Evolutionary conservation across 2,113 vertebrate genomes (phyloP).

Genomic region (Girardinichthys multiradiatus): DNA sequence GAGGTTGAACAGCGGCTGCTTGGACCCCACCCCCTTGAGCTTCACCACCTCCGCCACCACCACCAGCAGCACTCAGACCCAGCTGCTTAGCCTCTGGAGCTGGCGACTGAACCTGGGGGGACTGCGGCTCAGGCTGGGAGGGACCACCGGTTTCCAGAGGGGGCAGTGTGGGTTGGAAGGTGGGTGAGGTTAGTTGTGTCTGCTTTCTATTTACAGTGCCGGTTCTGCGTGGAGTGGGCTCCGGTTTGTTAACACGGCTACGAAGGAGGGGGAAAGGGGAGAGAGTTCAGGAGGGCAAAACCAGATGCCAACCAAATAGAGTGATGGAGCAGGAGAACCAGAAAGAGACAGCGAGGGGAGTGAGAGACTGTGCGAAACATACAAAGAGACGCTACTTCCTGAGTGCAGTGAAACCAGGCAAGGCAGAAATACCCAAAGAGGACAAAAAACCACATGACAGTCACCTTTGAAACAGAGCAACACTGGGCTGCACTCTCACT

Average conservation of each 20-base stretch:
- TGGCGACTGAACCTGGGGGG: constrained; percentile 56
- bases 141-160: constrained; percentile 81
- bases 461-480: constrained; percentile 40
- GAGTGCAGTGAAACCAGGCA: constrained; percentile 37
- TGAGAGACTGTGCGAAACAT: constrained; percentile 29
- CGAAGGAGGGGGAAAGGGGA: constrained; percentile 76
- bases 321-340: constrained; percentile 34
- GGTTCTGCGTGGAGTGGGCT: constrained; percentile 86
- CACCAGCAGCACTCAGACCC: constrained; percentile 63
- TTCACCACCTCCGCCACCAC: constrained; percentile 62
- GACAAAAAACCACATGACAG: constrained; percentile 49
- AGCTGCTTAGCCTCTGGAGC: constrained; percentile 80
- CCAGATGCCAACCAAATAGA: constrained; percentile 59
- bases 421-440: constrained; percentile 48
- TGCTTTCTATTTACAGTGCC: constrained; percentile 93
- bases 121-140: constrained; percentile 64
- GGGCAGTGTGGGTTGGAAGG: constrained; percentile 91
- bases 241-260: constrained; percentile 94
- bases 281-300: constrained; percentile 73
- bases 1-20: constrained; percentile 80
- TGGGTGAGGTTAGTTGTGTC: constrained; percentile 84
- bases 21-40: constrained; percentile 65
- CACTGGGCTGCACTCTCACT: constrained; percentile 30
- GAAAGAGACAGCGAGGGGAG: constrained; percentile 29
- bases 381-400: constrained; percentile 49